Percentiles rank a stretch among this genome's conserved stretches.
These are phyloP conservation scores for Acronicta aceris DNA, from an alignment of 2,888 invertebrate genomes.

Conservation along the genomic window DNA sequence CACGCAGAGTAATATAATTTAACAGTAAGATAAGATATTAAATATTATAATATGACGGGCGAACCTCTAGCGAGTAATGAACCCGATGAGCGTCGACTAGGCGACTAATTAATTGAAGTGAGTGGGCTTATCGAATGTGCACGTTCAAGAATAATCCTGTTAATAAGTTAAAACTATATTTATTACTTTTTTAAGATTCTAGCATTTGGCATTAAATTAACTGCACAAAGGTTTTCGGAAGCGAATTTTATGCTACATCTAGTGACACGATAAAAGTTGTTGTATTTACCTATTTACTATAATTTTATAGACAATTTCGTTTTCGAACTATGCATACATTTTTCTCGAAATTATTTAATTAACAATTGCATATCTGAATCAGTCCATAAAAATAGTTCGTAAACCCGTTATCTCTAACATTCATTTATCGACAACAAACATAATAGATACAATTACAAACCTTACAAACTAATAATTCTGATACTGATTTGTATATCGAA, in stretches of 20 bases:
- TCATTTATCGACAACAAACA: constrained; percentile 49
- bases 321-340: constrained; percentile 26
- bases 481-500: constrained; percentile 53
- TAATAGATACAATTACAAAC: constrained; percentile 56
- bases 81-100: constrained; percentile 14
- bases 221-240: constrained; percentile 50
- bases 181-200: constrained; percentile 60
- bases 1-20: constrained; percentile 39
- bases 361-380: constrained; percentile 38
- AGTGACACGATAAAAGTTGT: constrained; percentile 48
- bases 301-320: no score
- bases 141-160: constrained; percentile 29
- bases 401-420: constrained; percentile 44
- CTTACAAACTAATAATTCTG: constrained; percentile 59
- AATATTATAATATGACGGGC: constrained; percentile 29
- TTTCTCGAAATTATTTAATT: constrained; percentile 27
- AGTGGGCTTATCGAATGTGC: constrained; percentile 36
- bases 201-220: constrained; percentile 76
- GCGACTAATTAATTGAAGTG: constrained; percentile 24
- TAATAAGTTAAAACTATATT: constrained; percentile 39
- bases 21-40: constrained; percentile 43
- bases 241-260: constrained; percentile 49
- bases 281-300: constrained; percentile 21
- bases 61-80: constrained; percentile 35
- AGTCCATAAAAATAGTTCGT: constrained; percentile 48